A percentile compares a stretch with the other conserved stretches of the same genome.
These are phyloP conservation scores for Tokudaia tokunoshimensis DNA, from an alignment of 2,797 vertebrate genomes.

Conservation along the genomic window DNA sequence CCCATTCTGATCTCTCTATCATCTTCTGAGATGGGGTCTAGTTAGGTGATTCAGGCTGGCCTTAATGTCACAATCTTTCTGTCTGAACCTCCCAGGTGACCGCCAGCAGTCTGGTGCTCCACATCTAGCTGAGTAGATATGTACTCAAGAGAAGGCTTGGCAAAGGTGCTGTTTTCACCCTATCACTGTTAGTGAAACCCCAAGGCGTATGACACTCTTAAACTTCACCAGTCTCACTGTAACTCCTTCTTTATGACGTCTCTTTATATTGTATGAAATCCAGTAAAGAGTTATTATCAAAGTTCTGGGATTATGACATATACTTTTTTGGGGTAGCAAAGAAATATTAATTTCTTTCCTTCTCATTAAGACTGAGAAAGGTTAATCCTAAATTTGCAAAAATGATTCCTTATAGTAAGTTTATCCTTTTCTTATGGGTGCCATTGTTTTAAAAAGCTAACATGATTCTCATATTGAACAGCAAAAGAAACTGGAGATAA, in stretches of 20 bases:
- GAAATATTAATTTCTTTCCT: not conserved
- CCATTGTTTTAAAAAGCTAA: slow-evolving; percentile 12
- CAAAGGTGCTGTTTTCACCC: not conserved
- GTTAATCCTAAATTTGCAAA: slow-evolving; percentile 44
- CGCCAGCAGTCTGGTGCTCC: not conserved
- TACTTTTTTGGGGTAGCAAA: slow-evolving; percentile 27
- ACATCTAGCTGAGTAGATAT: not conserved
- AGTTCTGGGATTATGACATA: slow-evolving; percentile 13
- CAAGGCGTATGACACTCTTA: not conserved
- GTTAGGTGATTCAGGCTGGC: not conserved
- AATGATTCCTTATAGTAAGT: slow-evolving; percentile 19
- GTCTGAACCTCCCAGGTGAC: not conserved
- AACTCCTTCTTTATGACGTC: not conserved
- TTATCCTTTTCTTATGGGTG: not conserved
- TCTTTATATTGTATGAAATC: slow-evolving; percentile 13
- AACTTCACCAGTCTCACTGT: not conserved
- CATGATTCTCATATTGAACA: slow-evolving; percentile 41
- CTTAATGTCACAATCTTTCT: not conserved
- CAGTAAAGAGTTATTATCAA: slow-evolving; percentile 40
- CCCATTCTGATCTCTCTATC: accelerated
- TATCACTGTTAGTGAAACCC: not conserved
- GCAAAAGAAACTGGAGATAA: slow-evolving; percentile 13
- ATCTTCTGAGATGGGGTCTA: not conserved
- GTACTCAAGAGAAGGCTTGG: slow-evolving; percentile 15
- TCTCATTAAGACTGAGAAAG: not conserved